Evolutionary conservation across 2,888 invertebrate species (phyloP).

Genomic region (Neoitamus cyanurus): DNA sequence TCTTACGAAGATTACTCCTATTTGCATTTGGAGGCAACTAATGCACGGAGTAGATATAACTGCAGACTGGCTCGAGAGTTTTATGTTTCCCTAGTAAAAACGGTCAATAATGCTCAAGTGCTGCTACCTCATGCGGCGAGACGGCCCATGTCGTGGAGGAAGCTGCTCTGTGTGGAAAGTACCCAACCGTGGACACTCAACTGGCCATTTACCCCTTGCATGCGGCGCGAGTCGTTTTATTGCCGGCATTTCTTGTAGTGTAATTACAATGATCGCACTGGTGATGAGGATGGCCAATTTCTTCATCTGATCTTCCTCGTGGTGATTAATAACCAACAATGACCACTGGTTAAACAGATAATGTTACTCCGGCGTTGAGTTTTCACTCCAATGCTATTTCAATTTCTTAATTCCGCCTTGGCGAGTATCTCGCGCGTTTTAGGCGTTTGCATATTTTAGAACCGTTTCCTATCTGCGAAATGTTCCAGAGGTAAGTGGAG

Average conservation of each 20-base stretch:
- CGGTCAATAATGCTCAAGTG: neutral
- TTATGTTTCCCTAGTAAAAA: neutral
- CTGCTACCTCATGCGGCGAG: slow-evolving; percentile 20
- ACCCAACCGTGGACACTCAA: slow-evolving; percentile 44
- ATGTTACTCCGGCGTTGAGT: neutral
- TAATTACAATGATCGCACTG: slow-evolving; percentile 26
- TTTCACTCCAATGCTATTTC: neutral
- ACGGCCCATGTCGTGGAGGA: slow-evolving; percentile 5
- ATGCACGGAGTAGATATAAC: neutral
- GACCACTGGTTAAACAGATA: slow-evolving; percentile 26
- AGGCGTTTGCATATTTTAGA: neutral
- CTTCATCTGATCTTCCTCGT: slow-evolving; percentile 11
- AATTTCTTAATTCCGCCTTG: neutral
- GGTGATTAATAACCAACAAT: neutral
- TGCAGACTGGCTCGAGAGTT: neutral
- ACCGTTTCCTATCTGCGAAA: neutral
- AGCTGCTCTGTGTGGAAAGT: neutral
- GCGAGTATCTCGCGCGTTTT: neutral
- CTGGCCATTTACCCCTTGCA: slow-evolving; percentile 42
- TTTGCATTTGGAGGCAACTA: neutral
- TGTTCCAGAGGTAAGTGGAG: neutral
- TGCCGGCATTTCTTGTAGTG: slow-evolving; percentile 11
- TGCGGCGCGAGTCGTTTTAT: slow-evolving; percentile 10
- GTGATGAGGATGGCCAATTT: slow-evolving; percentile 12
- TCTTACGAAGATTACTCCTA: neutral